A percentile compares a stretch with the other conserved stretches of the same genome.
phyloP scores from a whole-genome alignment of 2,113 vertebrate species.

The Chunga burmeisteri region DNA sequence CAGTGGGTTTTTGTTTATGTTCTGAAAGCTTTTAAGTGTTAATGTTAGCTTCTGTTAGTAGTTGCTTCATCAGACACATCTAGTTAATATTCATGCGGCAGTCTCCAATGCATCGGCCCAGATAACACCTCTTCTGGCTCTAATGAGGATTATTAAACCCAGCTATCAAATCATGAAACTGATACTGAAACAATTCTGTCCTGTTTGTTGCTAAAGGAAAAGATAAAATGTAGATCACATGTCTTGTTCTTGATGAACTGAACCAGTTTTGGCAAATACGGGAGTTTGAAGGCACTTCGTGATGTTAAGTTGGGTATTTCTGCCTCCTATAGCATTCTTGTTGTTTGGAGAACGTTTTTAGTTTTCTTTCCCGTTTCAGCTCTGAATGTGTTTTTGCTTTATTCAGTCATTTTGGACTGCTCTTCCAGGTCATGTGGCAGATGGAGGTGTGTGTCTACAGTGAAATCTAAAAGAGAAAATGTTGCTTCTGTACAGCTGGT shows the following conservation, averaged over 20 bases:
- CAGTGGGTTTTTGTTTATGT: background rate
- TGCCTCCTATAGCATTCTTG: background rate
- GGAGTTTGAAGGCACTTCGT: background rate
- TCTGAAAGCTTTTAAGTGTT: slow-evolving; percentile 26
- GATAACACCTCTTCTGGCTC: background rate
- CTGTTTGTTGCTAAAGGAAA: background rate
- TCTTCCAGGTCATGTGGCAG: background rate
- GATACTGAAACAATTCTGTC: background rate
- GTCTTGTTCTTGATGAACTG: background rate
- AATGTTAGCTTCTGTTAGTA: background rate
- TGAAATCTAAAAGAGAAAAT: background rate
- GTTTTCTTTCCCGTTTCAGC: background rate
- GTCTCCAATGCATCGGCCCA: background rate
- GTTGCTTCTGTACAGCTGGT: background rate
- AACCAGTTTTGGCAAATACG: background rate
- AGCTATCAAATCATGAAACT: background rate
- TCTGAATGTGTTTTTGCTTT: background rate
- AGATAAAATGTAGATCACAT: background rate
- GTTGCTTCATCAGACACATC: background rate
- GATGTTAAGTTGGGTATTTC: background rate
- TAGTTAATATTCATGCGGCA: background rate
- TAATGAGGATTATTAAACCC: background rate
- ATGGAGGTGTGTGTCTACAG: background rate
- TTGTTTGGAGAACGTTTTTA: background rate
- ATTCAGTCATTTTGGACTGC: background rate